These are phyloP conservation scores for Sphinx pinastri DNA, from an alignment of 2,888 invertebrate species.

Conservation along the genomic window DNA sequence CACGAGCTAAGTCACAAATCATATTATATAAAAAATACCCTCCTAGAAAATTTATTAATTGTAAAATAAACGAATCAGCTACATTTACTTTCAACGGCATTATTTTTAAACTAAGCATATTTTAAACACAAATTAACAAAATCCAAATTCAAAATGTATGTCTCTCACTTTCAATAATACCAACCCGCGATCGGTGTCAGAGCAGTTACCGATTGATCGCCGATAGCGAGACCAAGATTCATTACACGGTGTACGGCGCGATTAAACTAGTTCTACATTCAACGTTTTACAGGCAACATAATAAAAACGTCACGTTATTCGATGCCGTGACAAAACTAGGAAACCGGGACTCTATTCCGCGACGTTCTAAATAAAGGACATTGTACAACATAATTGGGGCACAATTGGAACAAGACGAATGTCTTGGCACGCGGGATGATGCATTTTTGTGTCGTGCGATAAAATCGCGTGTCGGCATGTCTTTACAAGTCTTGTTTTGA, in stretches of 20 bases:
- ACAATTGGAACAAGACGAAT: slow-evolving; percentile 18
- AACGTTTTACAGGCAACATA: slow-evolving; percentile 18
- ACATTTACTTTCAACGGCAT: too few relatives aligned
- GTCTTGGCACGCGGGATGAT: slow-evolving; percentile 12
- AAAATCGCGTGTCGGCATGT: slow-evolving; percentile 12
- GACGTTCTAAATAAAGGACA: slow-evolving; percentile 16
- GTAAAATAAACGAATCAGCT: too few relatives aligned
- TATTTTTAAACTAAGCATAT: background rate
- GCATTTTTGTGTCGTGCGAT: slow-evolving; percentile 15
- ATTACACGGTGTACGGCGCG: slow-evolving; percentile 44
- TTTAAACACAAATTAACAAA: background rate
- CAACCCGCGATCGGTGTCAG: slow-evolving; percentile 5
- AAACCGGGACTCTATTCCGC: slow-evolving; percentile 20
- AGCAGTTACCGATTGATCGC: slow-evolving; percentile 42
- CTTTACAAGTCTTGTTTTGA: background rate
- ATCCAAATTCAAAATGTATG: background rate
- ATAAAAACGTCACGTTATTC: background rate
- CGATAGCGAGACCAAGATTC: slow-evolving; percentile 46
- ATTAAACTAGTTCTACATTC: slow-evolving; percentile 29
- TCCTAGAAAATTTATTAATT: too few relatives aligned
- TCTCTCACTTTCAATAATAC: background rate
- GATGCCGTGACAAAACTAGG: slow-evolving; percentile 2
- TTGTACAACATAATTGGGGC: slow-evolving; percentile 22
- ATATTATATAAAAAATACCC: too few relatives aligned
- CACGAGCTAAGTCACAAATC: background rate